phyloP scores from a whole-genome alignment of 2,797 vertebrate species.

The Leptodactylus fallax region DNA sequence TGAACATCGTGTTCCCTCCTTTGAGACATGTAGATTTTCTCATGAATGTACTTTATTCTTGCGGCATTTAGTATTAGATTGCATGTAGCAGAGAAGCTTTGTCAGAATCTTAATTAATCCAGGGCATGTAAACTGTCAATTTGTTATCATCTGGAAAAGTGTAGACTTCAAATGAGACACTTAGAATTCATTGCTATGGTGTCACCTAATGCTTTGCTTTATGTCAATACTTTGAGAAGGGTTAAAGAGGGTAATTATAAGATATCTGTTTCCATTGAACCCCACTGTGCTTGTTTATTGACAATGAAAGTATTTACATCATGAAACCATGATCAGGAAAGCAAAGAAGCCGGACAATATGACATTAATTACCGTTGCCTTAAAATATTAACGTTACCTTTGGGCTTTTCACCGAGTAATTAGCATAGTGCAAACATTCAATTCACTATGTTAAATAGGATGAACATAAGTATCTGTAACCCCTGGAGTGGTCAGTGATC shows the following conservation, averaged over 20 bases:
- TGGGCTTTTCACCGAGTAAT: slow-evolving; percentile 43
- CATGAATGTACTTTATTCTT: slow-evolving; percentile 19
- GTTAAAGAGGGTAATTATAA: slow-evolving; percentile 53
- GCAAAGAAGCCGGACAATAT: slow-evolving; percentile 51
- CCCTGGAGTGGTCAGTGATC: slow-evolving; percentile 26
- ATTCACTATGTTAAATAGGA: slow-evolving; percentile 60
- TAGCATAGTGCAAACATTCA: slow-evolving; percentile 63
- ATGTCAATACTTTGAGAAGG: slow-evolving; percentile 18
- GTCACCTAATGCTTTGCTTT: slow-evolving; percentile 19
- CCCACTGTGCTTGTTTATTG: slow-evolving; percentile 48
- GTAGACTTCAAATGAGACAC: slow-evolving; percentile 20
- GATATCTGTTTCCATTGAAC: slow-evolving; percentile 27
- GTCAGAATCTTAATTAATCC: slow-evolving; percentile 30
- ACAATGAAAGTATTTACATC: slow-evolving; percentile 37
- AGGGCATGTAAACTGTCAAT: slow-evolving; percentile 30
- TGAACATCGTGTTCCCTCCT: neutral
- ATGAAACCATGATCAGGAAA: slow-evolving; percentile 33
- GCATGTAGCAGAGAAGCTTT: neutral
- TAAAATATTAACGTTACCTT: slow-evolving; percentile 46
- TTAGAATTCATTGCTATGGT: neutral
- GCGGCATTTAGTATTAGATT: neutral
- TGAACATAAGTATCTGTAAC: slow-evolving; percentile 15
- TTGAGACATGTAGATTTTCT: slow-evolving; percentile 40
- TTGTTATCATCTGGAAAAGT: slow-evolving; percentile 23
- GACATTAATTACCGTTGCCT: slow-evolving; percentile 56